phyloP scores from a whole-genome alignment of 2,113 vertebrate species.

The Ranitomeya variabilis region DNA sequence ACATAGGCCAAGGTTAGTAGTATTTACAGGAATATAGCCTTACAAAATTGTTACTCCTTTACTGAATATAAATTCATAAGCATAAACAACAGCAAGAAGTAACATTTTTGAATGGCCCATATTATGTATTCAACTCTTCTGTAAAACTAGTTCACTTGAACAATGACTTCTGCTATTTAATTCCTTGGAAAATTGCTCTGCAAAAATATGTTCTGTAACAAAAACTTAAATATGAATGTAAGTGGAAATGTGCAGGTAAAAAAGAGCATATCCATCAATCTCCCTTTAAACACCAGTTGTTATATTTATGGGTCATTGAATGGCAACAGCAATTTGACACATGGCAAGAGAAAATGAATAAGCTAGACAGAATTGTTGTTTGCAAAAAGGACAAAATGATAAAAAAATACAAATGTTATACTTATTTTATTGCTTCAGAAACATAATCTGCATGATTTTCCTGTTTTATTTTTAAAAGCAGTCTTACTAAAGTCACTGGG shows the following conservation, averaged over 20 bases:
- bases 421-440: background rate
- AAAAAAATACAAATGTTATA: constrained; percentile 13
- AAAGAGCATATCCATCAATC: constrained; percentile 42
- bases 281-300: constrained; percentile 44
- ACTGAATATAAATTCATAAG: background rate
- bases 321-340: constrained; percentile 50
- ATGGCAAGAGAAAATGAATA: constrained; percentile 23
- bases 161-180: background rate
- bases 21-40: background rate
- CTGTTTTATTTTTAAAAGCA: constrained; percentile 25
- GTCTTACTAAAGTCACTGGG: constrained; percentile 9
- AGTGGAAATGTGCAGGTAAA: constrained; percentile 18
- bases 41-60: background rate
- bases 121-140: background rate
- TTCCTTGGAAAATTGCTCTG: background rate
- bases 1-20: too few species aligned
- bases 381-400: constrained; percentile 32
- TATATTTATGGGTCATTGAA: constrained; percentile 47
- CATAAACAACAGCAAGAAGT: background rate
- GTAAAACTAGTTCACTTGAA: background rate
- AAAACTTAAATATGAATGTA: background rate
- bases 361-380: constrained; percentile 13
- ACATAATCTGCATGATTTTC: constrained; percentile 40
- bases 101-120: background rate
- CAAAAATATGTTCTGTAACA: background rate